Evolutionary conservation across 2,888 invertebrate genomes (phyloP), one percentile per base, ranked within the genome.

Genomic region (Anoplius nigerrimus): DNA sequence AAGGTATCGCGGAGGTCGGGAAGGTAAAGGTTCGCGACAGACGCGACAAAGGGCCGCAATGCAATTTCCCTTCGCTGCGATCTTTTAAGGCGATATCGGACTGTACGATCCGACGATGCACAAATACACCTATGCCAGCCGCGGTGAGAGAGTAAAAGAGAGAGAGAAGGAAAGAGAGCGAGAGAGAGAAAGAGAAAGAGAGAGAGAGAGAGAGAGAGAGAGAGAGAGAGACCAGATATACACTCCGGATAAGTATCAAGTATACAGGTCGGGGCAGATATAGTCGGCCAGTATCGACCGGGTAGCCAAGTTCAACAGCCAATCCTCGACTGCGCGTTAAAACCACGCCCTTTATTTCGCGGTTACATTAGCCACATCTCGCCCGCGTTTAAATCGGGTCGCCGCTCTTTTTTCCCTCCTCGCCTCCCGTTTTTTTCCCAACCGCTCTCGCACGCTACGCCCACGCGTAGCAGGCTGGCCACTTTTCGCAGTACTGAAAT

Each of bases 261-360:
- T 86, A 81, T 84, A 84, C 84, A 84, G 80, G 76, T 77, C 75
- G 76, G n/a, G 76, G 78, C 81, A 84, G 82, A 81, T 84, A 84
- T 83, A 86, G 85, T 82, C 82, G 82, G 83, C 84, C 82, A 83
- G 84, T 88, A 88, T 88, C 88, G 88, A 88, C 88, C 88, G 86
- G 84, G 82, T 85, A 82, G 84, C 85, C 86, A 86, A 87, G 84
- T 86, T 86, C 84, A 79, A 85, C 84, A 87, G 87, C 88, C 88
- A 88, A 88, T 88, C 88, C 87, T 85, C 85, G 86, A 75, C 84
- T 82, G 85, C 86, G 84, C 83, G 82, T 83, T 85, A 85, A 88
- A 88, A 88, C 88, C 88, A 88, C 88, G 88, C 88, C 88, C 88
- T 88, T 88, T 87, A 88, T 88, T 87, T 88, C 85, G 84, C 86